Percentiles rank a stretch among this genome's conserved stretches.
Evolutionary conservation across 2,797 vertebrate genomes (phyloP).

Genomic region (Labeo calbasu): DNA sequence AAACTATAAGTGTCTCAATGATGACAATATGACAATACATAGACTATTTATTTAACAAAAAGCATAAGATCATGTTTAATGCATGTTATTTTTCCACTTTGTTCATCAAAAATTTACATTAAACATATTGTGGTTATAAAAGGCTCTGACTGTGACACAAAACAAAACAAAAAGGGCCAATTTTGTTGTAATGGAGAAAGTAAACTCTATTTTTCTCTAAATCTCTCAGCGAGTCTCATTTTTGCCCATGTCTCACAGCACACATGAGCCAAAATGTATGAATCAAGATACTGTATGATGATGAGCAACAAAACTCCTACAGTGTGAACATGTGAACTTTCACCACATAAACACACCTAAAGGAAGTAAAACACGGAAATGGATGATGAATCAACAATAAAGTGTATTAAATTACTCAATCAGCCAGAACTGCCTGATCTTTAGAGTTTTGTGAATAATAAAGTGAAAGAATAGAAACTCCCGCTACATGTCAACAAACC

Average conservation of each 20-base stretch:
- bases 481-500: not conserved
- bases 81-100: not conserved
- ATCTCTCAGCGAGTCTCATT: not conserved
- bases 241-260: not conserved
- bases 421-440: not conserved
- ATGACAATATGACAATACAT: not conserved
- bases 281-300: not conserved
- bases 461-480: not conserved
- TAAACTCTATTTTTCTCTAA: not conserved
- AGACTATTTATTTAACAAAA: too few species aligned
- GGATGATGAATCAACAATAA: not conserved
- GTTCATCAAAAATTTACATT: not conserved
- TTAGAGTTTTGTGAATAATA: not conserved
- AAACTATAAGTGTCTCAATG: not conserved
- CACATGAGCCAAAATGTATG: constrained; percentile 1
- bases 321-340: not conserved
- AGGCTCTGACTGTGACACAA: not conserved
- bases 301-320: not conserved
- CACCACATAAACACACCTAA: not conserved
- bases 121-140: not conserved
- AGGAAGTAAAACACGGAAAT: not conserved
- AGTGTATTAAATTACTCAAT: not conserved
- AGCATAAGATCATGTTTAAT: not conserved
- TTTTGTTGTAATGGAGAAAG: not conserved
- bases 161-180: not conserved